Percentiles rank a stretch among this genome's conserved stretches.
Evolutionary conservation across 2,888 invertebrate species (phyloP).

Genomic region (Rhamnusium bicolor): DNA sequence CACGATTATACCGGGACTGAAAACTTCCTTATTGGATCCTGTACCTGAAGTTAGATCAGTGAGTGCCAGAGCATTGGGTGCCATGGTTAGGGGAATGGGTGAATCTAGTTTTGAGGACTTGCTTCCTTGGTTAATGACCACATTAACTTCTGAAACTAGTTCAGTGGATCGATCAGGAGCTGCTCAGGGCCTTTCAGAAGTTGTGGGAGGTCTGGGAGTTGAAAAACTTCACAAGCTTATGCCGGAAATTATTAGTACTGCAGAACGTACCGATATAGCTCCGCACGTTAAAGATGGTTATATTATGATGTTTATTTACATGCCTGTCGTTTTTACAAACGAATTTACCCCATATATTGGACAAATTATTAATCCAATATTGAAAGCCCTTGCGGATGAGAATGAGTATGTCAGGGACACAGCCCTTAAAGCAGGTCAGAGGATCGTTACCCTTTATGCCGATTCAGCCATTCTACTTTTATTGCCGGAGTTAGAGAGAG

Average conservation of each 20-base stretch:
- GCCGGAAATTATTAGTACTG: constrained; percentile 97
- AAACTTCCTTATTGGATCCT: constrained; percentile 96
- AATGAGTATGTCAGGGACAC: constrained; percentile 99
- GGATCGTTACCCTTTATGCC: constrained; percentile 96
- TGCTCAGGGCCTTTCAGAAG: constrained; percentile 92
- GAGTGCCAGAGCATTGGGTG: constrained; percentile 95
- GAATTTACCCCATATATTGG: constrained; percentile 94
- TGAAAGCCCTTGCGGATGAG: constrained; percentile 98
- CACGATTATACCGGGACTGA: constrained; percentile 96
- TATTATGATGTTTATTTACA: constrained; percentile 99
- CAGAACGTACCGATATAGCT: constrained; percentile 92
- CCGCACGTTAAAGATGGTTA: constrained; percentile 99
- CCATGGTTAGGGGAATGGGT: constrained; percentile 98
- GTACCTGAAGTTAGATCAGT: constrained; percentile 98
- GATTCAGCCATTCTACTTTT: constrained; percentile 94
- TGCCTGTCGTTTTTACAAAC: constrained; percentile 96
- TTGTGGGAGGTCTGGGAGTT: constrained; percentile 95
- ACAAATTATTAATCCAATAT: constrained; percentile 96
- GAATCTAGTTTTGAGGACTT: constrained; percentile 96
- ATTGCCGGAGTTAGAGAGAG: constrained; percentile 93
- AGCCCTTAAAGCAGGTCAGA: constrained; percentile 95
- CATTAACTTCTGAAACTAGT: constrained; percentile 94
- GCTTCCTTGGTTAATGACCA: constrained; percentile 98
- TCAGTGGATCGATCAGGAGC: constrained; percentile 97
- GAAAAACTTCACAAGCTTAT: constrained; percentile 96